These are phyloP conservation scores for Hydriomena furcata DNA, from an alignment of 2,888 invertebrate genomes.

Conservation along the genomic window DNA sequence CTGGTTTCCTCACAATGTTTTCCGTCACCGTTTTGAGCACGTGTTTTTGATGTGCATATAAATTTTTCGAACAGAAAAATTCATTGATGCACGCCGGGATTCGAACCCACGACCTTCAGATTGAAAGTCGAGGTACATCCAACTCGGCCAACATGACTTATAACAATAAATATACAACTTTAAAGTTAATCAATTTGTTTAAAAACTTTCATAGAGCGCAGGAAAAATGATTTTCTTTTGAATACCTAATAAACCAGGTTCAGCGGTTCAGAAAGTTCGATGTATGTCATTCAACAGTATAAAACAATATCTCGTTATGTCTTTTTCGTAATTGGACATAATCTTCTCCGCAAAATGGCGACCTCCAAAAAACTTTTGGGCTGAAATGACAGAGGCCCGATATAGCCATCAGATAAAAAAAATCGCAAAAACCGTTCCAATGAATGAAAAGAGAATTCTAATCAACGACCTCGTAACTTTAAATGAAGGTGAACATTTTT, in stretches of 20 bases:
- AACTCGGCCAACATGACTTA: too few species aligned
- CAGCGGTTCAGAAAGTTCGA: too few species aligned
- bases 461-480: slow-evolving; percentile 62
- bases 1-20: too few species aligned
- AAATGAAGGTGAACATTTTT: slow-evolving; percentile 68
- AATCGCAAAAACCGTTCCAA: slow-evolving; percentile 46
- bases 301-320: neutral
- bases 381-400: slow-evolving; percentile 22
- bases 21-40: too few species aligned
- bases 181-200: neutral
- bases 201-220: neutral
- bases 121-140: too few species aligned
- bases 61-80: too few species aligned
- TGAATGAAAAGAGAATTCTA: slow-evolving; percentile 57
- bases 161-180: too few species aligned
- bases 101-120: too few species aligned
- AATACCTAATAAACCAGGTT: neutral
- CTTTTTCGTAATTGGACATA: slow-evolving; percentile 2
- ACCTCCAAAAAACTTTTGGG: slow-evolving; percentile 22
- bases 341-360: slow-evolving; percentile 18
- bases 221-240: neutral
- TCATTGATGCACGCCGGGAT: too few species aligned
- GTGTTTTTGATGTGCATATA: too few species aligned
- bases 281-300: neutral
- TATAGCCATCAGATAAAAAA: slow-evolving; percentile 43